A percentile compares a stretch with the other conserved stretches of the same genome.
Evolutionary conservation across 2,797 vertebrate species (phyloP).

Genomic region (Xiphophorus birchmanni): DNA sequence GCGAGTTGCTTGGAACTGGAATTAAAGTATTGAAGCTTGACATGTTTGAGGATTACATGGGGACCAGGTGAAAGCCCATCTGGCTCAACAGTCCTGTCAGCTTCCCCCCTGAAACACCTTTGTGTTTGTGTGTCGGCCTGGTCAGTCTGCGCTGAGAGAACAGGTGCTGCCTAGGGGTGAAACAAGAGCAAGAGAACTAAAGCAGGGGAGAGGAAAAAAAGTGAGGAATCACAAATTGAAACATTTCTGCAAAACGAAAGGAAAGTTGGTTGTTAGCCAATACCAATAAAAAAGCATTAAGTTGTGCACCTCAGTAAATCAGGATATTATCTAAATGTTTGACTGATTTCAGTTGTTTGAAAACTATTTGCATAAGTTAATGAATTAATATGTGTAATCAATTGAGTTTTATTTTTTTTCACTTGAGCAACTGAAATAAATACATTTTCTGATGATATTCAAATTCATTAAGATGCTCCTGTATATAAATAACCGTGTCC

Average conservation of each 20-base stretch:
- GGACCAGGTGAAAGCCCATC: slow-evolving; percentile 19
- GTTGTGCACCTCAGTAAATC: background rate
- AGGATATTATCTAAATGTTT: background rate
- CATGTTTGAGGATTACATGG: slow-evolving; percentile 29
- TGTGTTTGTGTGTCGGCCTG: background rate
- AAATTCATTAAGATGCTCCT: background rate
- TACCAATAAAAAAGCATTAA: background rate
- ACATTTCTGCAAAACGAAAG: slow-evolving; percentile 12
- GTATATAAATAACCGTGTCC: background rate
- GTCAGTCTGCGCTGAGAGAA: slow-evolving; percentile 11
- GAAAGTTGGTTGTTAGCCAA: slow-evolving; percentile 10
- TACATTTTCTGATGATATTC: background rate
- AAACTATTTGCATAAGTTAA: background rate
- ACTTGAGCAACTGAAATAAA: background rate
- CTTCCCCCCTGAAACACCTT: background rate
- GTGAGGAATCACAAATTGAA: slow-evolving; percentile 19
- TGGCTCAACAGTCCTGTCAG: slow-evolving; percentile 6
- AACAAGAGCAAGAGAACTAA: background rate
- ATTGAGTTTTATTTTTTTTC: background rate
- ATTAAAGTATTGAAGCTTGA: slow-evolving; percentile 18
- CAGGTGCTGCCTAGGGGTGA: slow-evolving; percentile 31
- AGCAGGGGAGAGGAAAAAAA: background rate
- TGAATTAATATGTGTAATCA: background rate
- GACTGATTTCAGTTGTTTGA: background rate
- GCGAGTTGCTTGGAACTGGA: slow-evolving; percentile 1